Percentiles rank a stretch among this genome's conserved stretches.
These are phyloP conservation scores for Carettochelys insculpta DNA, from an alignment of 2,113 vertebrate genomes.

Conservation along the genomic window DNA sequence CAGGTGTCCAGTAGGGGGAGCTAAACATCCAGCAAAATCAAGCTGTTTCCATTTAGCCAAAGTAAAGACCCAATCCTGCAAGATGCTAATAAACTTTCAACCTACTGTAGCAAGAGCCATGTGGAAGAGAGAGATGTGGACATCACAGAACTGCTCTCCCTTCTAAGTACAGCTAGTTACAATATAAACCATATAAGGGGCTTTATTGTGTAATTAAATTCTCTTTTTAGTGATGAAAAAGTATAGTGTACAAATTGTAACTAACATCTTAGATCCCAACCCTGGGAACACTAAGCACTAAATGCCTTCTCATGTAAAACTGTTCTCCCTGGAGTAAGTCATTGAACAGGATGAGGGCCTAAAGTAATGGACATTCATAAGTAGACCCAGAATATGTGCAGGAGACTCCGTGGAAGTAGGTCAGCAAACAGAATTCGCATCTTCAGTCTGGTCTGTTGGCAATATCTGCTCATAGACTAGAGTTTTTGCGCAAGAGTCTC, in stretches of 20 bases:
- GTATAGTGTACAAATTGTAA: not conserved
- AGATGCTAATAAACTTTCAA: not conserved
- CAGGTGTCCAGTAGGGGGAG: constrained; percentile 57
- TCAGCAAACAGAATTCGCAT: not conserved
- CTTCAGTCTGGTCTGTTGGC: not conserved
- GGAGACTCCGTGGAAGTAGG: not conserved
- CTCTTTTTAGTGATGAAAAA: not conserved
- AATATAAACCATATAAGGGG: not conserved
- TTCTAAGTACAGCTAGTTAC: not conserved
- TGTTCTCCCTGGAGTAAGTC: not conserved
- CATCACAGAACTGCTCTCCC: not conserved
- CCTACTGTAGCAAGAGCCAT: accelerated
- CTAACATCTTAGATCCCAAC: not conserved
- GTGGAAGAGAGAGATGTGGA: not conserved
- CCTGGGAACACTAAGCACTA: not conserved
- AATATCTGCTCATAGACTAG: not conserved
- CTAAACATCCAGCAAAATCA: constrained; percentile 34
- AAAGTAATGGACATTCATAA: not conserved
- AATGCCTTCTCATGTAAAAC: not conserved
- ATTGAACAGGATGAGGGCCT: not conserved
- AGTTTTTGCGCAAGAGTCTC: not conserved
- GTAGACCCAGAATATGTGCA: not conserved
- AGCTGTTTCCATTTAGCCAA: not conserved
- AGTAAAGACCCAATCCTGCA: not conserved
- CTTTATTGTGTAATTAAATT: not conserved